Evolutionary conservation across 2,888 invertebrate genomes (phyloP).

Genomic region (Stomorhina lunata): DNA sequence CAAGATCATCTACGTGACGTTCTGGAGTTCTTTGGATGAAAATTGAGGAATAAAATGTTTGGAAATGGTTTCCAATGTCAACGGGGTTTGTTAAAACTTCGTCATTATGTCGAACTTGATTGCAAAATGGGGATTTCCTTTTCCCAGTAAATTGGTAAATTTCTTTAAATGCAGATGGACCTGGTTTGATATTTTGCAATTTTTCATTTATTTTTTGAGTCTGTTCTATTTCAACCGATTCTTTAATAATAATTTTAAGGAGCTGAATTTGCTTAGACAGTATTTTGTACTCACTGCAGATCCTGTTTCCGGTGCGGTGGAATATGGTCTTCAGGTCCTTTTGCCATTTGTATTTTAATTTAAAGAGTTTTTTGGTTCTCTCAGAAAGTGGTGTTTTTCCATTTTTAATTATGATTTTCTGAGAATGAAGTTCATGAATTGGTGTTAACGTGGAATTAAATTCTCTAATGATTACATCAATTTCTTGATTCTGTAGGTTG

Average conservation of each 20-base stretch:
- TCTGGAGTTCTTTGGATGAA: neutral
- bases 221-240: neutral
- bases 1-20: neutral
- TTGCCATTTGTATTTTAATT: neutral
- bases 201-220: neutral
- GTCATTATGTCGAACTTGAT: neutral
- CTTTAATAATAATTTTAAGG: neutral
- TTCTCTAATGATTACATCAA: neutral
- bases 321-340: neutral
- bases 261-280: neutral
- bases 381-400: neutral
- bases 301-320: neutral
- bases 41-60: neutral
- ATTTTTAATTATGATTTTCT: neutral
- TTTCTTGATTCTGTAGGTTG: neutral
- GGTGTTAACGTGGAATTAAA: neutral
- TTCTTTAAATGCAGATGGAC: neutral
- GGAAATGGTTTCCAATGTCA: neutral
- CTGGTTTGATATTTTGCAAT: constrained; percentile 8
- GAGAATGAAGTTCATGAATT: neutral
- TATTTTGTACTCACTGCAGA: neutral
- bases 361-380: neutral
- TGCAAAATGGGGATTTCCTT: neutral
- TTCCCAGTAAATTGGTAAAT: neutral
- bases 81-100: neutral